These are phyloP conservation scores for Caligus rogercresseyi DNA, from an alignment of 1,140 invertebrate genomes.

Conservation along the genomic window DNA sequence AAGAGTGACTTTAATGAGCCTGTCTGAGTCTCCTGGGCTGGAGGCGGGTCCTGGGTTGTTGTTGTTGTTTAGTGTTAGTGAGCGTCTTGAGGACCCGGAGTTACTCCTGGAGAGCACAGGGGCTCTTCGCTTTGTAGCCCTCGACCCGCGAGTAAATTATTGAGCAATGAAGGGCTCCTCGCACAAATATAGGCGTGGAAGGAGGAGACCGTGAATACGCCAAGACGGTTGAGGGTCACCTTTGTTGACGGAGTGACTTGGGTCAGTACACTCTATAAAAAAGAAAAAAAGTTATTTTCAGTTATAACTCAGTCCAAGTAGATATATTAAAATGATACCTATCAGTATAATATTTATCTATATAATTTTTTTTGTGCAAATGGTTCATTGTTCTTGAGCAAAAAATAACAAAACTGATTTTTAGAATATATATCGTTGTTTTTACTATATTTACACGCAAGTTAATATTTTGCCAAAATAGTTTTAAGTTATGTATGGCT, in stretches of 20 bases:
- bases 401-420: too few relatives aligned
- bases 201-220: slow-evolving; percentile 90
- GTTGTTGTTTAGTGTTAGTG: slow-evolving; percentile 48
- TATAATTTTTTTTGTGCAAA: background rate
- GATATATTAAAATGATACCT: background rate
- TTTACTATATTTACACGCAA: too few relatives aligned
- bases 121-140: slow-evolving; percentile 58
- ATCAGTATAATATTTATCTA: background rate
- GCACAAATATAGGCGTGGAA: slow-evolving; percentile 95
- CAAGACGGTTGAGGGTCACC: slow-evolving; percentile 76
- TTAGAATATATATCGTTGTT: too few relatives aligned
- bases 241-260: slow-evolving; percentile 88
- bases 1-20: slow-evolving; percentile 65
- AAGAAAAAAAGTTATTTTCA: slow-evolving; percentile 2
- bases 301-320: background rate
- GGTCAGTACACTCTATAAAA: slow-evolving; percentile 67
- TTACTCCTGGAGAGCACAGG: slow-evolving; percentile 63
- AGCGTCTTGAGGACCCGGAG: slow-evolving; percentile 37
- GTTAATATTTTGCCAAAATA: too few relatives aligned
- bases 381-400: slow-evolving; percentile 5
- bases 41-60: slow-evolving; percentile 39
- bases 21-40: slow-evolving; percentile 50
- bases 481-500: too few relatives aligned
- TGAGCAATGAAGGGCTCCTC: slow-evolving; percentile 70
- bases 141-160: slow-evolving; percentile 72